Conservation (phyloP, 2,797 vertebrate species). For the Trachurus trachurus region DNA sequence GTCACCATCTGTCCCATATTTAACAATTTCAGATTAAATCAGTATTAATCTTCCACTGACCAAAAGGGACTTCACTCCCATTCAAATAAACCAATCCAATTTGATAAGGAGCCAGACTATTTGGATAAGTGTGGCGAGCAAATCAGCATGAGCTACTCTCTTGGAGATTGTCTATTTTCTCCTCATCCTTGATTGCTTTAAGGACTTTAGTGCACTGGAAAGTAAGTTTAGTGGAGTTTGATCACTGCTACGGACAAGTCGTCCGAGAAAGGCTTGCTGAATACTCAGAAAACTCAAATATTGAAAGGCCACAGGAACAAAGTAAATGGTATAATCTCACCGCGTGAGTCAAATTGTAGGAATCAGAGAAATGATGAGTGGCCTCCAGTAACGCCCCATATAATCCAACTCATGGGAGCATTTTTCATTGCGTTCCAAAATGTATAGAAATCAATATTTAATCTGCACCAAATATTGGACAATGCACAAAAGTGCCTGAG, state of each 20-base stretch:
- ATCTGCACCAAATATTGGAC: conserved; percentile 85
- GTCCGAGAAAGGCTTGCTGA: conserved; percentile 39
- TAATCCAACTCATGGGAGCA: conserved; percentile 79
- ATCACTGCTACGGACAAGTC: conserved; percentile 30
- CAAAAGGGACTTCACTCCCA: conserved; percentile 73
- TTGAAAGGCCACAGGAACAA: conserved; percentile 18
- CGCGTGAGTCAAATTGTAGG: conserved; percentile 59
- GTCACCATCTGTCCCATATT: conserved; percentile 75
- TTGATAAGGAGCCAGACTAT: conserved; percentile 78
- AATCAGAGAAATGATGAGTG: conserved; percentile 77
- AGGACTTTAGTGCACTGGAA: conserved; percentile 46
- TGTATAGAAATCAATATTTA: conserved; percentile 88
- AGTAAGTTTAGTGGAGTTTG: conserved; percentile 61
- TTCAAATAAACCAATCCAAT: conserved; percentile 80
- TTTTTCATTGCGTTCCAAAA: conserved; percentile 84
- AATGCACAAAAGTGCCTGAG: conserved; percentile 77
- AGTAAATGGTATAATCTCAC: conserved; percentile 53
- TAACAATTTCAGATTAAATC: conserved; percentile 85
- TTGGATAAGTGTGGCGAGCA: conserved; percentile 71
- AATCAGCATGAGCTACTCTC: conserved; percentile 68
- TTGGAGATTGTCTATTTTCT: conserved; percentile 70
- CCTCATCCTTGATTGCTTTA: conserved; percentile 69
- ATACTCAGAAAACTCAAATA: conserved; percentile 47
- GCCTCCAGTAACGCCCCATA: conserved; percentile 68
- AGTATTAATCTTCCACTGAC: conserved; percentile 78